Percentiles rank a stretch among this genome's conserved stretches.
phyloP scores from a whole-genome alignment of 2,113 vertebrate genomes.

The Labeo rohita region DNA sequence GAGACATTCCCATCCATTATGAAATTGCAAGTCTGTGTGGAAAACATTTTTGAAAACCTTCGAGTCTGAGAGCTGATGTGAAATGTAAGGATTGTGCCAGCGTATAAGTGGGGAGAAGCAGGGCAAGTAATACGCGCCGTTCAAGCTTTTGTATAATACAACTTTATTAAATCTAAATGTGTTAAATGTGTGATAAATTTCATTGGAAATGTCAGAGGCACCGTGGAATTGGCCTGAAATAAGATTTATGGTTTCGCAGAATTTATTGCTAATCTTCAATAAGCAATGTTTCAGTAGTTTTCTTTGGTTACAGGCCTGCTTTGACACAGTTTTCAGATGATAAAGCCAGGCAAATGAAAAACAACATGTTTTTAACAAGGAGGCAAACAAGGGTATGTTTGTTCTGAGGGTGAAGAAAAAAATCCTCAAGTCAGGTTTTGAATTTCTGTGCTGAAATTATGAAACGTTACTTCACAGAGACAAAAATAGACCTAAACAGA shows the following conservation, averaged over 20 bases:
- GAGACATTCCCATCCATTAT: conserved; percentile 52
- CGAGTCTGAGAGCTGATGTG: conserved; percentile 37
- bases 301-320: conserved; percentile 1
- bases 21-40: conserved; percentile 53
- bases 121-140: neutral
- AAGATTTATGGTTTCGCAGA: neutral
- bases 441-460: conserved; percentile 4
- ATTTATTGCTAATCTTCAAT: conserved; percentile 29
- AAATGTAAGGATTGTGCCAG: conserved; percentile 36
- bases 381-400: conserved; percentile 61
- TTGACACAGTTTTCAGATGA: conserved; percentile 23
- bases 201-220: neutral
- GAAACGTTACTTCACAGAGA: conserved; percentile 17
- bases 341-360: conserved; percentile 59
- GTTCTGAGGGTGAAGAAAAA: conserved; percentile 34
- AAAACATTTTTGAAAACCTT: conserved; percentile 51
- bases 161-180: conserved; percentile 16
- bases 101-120: neutral
- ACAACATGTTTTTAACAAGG: conserved; percentile 69
- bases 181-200: conserved; percentile 23
- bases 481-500: conserved; percentile 29
- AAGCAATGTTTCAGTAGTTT: conserved; percentile 32
- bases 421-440: conserved; percentile 1
- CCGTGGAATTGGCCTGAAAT: neutral
- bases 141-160: conserved; percentile 13